Base-by-base conservation (phyloP, 2,888 invertebrate species). In the Callosobruchus maculatus region DNA sequence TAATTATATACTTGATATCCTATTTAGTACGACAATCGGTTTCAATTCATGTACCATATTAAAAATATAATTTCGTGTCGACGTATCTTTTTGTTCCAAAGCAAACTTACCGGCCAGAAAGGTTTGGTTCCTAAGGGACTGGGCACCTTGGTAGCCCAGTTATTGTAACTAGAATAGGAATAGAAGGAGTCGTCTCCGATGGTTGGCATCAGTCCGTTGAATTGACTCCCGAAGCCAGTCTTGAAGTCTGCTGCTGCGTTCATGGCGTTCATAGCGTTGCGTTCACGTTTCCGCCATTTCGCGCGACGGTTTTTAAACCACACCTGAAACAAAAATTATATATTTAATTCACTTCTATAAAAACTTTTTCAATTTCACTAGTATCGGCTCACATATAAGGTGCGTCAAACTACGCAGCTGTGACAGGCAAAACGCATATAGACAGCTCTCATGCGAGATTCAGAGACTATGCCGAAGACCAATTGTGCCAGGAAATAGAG, bases 291-390 rank as follows among this genome's bases (percentile, higher is more conserved):
- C 83, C 98, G 92, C 96, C 97, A 98, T 90, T 98, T 98, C 79
- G 98, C 98, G 80, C 98, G 91, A 75, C 98, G 92, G 86, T 98
- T 98, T 89, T 98, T 98, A 88, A 98, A 98, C 98, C 98, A 98
- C 72, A 98, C 98, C 98, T 98, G 91, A 21, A 89, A 90, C 87
- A 88, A 86, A 75, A 75, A 49, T 7, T 1, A 13, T 13, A 49
- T 18, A 22, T 67, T 67, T 69, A 20, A 26, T 26, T 4, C 26
- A 7, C 2, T 26, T n/a, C n/a, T n/a, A n/a, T n/a, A n/a, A n/a
- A n/a, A n/a, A n/a, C n/a, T n/a, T n/a, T n/a, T n/a, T n/a, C n/a
- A n/a, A n/a, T n/a, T n/a, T n/a, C n/a, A n/a, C n/a, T n/a, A n/a
- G n/a, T n/a, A n/a, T n/a, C n/a, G n/a, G n/a, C n/a, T n/a, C n/a